Evolutionary conservation across 2,797 vertebrate genomes (phyloP).

Genomic region (Dipus sagitta): DNA sequence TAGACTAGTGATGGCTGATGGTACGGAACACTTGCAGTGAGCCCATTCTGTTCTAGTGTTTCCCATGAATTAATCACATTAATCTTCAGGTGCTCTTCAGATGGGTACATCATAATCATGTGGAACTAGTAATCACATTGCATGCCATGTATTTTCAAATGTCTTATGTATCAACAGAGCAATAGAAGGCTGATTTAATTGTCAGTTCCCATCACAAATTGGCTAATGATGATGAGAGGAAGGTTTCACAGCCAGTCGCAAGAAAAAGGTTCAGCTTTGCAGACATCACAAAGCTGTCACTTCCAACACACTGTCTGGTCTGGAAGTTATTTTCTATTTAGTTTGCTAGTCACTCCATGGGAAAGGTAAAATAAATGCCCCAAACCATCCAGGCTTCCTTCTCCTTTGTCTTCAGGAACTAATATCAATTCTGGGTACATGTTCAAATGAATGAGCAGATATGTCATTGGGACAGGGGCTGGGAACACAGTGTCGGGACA

Average conservation of each 20-base stretch:
- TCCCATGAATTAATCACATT: background rate
- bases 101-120: background rate
- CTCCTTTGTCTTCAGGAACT: constrained; percentile 62
- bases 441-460: constrained; percentile 73
- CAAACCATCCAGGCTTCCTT: constrained; percentile 36
- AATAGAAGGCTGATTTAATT: constrained; percentile 46
- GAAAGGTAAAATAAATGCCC: constrained; percentile 63
- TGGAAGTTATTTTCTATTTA: constrained; percentile 72
- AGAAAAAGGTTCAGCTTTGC: background rate
- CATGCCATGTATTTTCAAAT: constrained; percentile 22
- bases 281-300: constrained; percentile 35
- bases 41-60: constrained; percentile 12
- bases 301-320: background rate
- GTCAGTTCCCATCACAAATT: background rate
- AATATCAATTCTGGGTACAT: constrained; percentile 70
- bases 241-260: background rate
- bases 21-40: background rate
- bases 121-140: constrained; percentile 18
- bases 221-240: background rate
- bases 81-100: constrained; percentile 28
- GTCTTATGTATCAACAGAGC: background rate
- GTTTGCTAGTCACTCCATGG: constrained; percentile 15
- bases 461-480: constrained; percentile 62
- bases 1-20: background rate
- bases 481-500: background rate